phyloP scores from a whole-genome alignment of 1,140 invertebrate genomes.

The Nasonia longicornis region DNA sequence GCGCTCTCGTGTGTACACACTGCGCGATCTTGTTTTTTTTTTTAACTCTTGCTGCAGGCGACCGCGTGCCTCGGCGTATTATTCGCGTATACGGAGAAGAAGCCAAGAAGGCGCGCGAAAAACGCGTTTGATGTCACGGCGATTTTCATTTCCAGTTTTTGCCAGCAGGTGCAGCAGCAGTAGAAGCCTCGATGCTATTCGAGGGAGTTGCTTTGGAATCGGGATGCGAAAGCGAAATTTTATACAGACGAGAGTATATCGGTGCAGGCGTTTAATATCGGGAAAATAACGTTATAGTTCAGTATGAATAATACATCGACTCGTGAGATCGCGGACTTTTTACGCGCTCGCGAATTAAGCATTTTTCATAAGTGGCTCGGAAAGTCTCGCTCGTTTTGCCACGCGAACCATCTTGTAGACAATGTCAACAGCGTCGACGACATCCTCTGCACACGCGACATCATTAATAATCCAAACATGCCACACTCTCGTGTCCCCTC shows the following conservation, averaged over 20 bases:
- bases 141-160: slow-evolving; percentile 10
- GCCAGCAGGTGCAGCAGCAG: background rate
- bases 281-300: no score
- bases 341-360: no score
- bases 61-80: background rate
- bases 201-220: background rate
- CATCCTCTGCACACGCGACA: background rate
- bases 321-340: no score
- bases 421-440: background rate
- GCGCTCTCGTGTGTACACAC: background rate
- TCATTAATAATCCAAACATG: slow-evolving; percentile 1
- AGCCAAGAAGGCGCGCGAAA: background rate
- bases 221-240: background rate
- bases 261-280: no score
- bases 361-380: no score
- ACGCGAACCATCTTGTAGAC: background rate
- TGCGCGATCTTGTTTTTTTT: background rate
- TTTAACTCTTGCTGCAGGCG: background rate
- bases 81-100: background rate
- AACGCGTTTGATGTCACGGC: background rate
- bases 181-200: no score
- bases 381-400: background rate
- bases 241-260: no score
- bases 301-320: no score
- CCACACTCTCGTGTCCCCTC: background rate